Evolutionary conservation across 2,888 invertebrate genomes (phyloP), one percentile per base, ranked within the genome.

Genomic region (Philopedon plagiatum): DNA sequence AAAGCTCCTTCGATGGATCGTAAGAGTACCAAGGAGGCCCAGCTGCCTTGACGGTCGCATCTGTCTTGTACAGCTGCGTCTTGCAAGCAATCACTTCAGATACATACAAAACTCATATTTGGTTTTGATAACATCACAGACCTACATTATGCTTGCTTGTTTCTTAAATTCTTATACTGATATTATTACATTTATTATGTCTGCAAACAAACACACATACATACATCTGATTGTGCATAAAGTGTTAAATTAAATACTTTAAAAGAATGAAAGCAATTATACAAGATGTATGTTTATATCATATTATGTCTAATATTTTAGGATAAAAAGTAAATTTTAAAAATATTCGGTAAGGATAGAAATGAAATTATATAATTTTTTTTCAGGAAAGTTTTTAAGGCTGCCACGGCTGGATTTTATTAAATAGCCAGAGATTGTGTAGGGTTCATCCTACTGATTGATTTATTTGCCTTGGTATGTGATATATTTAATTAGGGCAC

Each of bases 61-160:
- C 82, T 81, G 82, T 81, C 80, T 80, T 75, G 75, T 80, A 81
- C 82, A 83, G 82, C 82, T 83, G 82, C 82, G 70, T 77, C 77
- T 81, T 80, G 81, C 82, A 81, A 80, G 80, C 77, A 81, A 80
- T 82, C 79, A 71, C 67, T 74, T 67, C 71, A 74, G 65, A 71
- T 74, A 73, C 74, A 71, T 77, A 77, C 76, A 75, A 77, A 77
- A 74, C 75, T 81, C 76, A 79, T 81, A 78, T 81, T 80, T 79
- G 79, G 79, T 80, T 79, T 80, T 80, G 81, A 81, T 81, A 81
- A 80, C 75, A 79, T 65, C 71, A 49, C 44, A 62, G 29, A 68
- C 68, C 54, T 68, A 54, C 62, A 68, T 61, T 54, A 60, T 63
- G 57, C 57, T 68, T 37, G 26, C 41, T 26, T 37, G 32, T 44